Evolutionary conservation across 2,888 invertebrate genomes (phyloP).

Genomic region (Aelia acuminata): DNA sequence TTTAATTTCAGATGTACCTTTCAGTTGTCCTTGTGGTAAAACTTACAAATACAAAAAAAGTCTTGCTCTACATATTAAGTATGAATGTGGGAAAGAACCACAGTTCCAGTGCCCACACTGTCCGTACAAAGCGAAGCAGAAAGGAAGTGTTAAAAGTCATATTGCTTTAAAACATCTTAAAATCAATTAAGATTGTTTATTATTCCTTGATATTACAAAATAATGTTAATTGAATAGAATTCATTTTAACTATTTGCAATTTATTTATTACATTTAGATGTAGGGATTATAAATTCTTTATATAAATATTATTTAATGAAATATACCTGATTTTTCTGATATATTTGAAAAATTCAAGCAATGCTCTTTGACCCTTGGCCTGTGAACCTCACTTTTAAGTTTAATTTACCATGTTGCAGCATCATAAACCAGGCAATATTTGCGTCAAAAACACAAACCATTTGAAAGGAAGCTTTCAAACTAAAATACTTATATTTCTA

Average conservation of each 20-base stretch:
- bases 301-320: background rate
- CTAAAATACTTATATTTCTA: too few species aligned
- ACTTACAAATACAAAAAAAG: constrained; percentile 64
- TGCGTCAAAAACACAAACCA: too few species aligned
- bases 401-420: too few species aligned
- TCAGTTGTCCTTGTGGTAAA: constrained; percentile 65
- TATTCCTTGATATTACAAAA: background rate
- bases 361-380: too few species aligned
- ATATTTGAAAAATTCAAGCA: too few species aligned
- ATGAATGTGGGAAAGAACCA: constrained; percentile 69
- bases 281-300: background rate
- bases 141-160: constrained; percentile 68
- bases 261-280: too few species aligned
- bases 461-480: too few species aligned
- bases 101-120: constrained; percentile 69
- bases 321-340: background rate
- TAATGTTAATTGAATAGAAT: background rate
- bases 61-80: constrained; percentile 65
- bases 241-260: background rate
- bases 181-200: background rate
- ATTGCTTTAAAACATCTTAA: constrained; percentile 61
- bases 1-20: background rate
- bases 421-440: too few species aligned
- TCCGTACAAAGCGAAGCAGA: constrained; percentile 68
- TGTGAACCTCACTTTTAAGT: too few species aligned